These are phyloP conservation scores for Caenorhabditis doughertyi DNA, from an alignment of 2,888 invertebrate genomes.

Conservation along the genomic window DNA sequence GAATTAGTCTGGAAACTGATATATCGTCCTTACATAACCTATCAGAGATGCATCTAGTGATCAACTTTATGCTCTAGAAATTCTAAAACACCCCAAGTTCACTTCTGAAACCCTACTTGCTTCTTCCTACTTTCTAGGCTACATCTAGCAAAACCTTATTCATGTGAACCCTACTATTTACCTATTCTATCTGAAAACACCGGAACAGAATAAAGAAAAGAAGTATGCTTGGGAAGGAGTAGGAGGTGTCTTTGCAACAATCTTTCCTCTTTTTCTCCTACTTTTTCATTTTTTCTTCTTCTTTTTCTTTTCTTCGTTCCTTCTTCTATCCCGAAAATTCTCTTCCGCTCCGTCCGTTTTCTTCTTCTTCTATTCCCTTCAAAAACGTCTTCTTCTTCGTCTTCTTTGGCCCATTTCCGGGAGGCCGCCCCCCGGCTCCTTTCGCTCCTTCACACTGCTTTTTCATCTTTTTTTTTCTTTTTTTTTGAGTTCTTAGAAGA, in stretches of 20 bases:
- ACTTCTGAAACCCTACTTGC: too few species aligned
- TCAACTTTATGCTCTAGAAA: too few species aligned
- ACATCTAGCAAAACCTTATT: too few species aligned
- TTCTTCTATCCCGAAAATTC: constrained; percentile 11
- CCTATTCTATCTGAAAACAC: constrained; percentile 3
- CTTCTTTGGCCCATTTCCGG: constrained; percentile 43
- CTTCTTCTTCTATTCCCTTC: constrained; percentile 6
- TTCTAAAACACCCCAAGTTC: too few species aligned
- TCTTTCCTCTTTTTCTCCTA: constrained; percentile 10
- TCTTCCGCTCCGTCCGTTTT: constrained; percentile 27
- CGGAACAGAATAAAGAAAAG: not conserved
- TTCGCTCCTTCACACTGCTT: not conserved
- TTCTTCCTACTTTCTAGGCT: too few species aligned
- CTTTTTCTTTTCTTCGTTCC: constrained; percentile 4
- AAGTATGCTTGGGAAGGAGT: too few species aligned
- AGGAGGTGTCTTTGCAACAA: constrained; percentile 25
- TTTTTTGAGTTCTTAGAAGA: not conserved
- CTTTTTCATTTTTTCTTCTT: constrained; percentile 12
- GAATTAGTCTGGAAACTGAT: too few species aligned
- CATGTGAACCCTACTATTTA: too few species aligned
- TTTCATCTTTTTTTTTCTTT: not conserved
- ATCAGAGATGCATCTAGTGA: too few species aligned
- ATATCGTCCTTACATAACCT: too few species aligned
- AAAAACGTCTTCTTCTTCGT: constrained; percentile 7
- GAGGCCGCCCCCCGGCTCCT: constrained; percentile 4